A percentile compares a stretch with the other conserved stretches of the same genome.
These are phyloP conservation scores for Aporophyla lueneburgensis DNA, from an alignment of 2,888 invertebrate species.

Conservation along the genomic window DNA sequence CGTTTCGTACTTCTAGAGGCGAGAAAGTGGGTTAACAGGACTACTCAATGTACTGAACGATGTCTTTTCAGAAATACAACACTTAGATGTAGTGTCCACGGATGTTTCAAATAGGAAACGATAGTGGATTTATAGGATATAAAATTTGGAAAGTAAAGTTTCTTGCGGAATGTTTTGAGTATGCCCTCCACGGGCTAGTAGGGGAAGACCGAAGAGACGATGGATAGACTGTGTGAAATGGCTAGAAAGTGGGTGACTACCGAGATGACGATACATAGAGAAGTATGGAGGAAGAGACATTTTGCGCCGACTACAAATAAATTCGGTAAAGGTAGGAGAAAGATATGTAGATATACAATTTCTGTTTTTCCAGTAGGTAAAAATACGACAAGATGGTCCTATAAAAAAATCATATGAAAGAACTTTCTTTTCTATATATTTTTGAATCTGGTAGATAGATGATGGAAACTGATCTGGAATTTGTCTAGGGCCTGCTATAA, in stretches of 20 bases:
- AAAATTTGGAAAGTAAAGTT: neutral
- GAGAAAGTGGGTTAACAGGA: constrained; percentile 7
- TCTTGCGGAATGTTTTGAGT: neutral
- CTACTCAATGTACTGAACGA: constrained; percentile 37
- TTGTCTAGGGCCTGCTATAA: neutral
- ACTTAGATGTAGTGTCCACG: neutral
- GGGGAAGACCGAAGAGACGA: neutral
- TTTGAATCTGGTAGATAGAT: neutral
- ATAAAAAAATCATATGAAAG: neutral
- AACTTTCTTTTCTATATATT: neutral
- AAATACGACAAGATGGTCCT: no score
- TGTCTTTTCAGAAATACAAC: constrained; percentile 35
- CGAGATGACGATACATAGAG: no score
- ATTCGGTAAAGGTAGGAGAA: no score
- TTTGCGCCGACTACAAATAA: neutral
- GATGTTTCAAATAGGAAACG: neutral
- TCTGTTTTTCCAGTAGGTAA: neutral
- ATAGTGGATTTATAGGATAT: no score
- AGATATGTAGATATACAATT: neutral
- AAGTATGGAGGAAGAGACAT: no score
- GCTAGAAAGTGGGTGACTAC: no score
- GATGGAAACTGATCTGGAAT: neutral
- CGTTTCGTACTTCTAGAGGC: constrained; percentile 1
- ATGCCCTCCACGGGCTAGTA: neutral
- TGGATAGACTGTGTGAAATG: neutral